These are phyloP conservation scores for Carettochelys insculpta DNA, from an alignment of 2,113 vertebrate species.

Conservation along the genomic window DNA sequence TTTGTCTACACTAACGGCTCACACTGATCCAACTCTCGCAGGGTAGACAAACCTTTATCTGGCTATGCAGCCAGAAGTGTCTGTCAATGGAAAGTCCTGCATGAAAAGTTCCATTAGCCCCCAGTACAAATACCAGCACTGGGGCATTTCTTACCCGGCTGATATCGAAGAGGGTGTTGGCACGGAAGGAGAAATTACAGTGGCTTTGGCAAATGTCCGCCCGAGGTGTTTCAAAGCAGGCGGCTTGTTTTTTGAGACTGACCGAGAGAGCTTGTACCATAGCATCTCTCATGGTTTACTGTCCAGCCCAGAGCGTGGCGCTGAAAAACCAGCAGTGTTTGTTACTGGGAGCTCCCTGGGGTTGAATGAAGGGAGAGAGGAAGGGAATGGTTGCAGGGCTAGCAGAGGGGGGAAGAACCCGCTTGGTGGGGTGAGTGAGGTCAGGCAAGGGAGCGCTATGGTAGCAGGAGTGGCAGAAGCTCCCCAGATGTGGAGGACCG, in stretches of 20 bases:
- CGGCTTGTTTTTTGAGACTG: neutral
- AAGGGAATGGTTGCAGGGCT: neutral
- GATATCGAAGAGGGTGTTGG: neutral
- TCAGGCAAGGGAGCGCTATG: neutral
- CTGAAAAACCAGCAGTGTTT: neutral
- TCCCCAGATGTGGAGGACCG: no score
- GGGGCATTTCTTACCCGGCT: neutral
- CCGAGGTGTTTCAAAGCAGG: neutral
- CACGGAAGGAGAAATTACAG: neutral
- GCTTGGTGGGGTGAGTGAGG: neutral
- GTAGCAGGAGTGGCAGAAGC: neutral
- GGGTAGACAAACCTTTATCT: neutral
- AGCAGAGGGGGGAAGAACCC: neutral
- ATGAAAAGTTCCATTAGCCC: neutral
- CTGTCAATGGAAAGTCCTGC: no score
- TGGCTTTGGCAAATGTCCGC: neutral
- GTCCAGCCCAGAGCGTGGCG: neutral
- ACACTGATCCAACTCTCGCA: neutral
- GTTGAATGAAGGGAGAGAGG: neutral
- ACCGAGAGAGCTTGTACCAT: neutral
- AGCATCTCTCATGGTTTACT: neutral
- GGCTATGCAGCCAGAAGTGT: neutral
- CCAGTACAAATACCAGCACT: neutral
- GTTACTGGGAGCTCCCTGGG: neutral
- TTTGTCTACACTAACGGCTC: neutral